phyloP scores from a whole-genome alignment of 1,140 invertebrate species.

The Drosophila santomea region DNA sequence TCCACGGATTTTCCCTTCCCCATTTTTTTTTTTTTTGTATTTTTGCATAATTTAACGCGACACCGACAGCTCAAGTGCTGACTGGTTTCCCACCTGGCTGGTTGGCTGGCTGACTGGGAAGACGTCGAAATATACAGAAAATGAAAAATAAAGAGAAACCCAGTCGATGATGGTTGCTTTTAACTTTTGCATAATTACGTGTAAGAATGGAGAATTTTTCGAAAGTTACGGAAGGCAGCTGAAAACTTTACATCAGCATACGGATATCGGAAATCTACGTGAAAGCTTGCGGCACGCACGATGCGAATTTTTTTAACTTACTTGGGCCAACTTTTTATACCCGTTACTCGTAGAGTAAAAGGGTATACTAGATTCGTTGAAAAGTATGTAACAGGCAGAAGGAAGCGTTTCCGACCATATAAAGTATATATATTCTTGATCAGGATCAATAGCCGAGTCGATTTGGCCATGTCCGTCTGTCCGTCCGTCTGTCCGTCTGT shows the following conservation, averaged over 20 bases:
- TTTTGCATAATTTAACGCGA: constrained; percentile 72
- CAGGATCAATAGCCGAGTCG: too few species aligned
- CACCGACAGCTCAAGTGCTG: constrained; percentile 48
- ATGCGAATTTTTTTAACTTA: constrained; percentile 65
- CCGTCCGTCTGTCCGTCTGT: too few species aligned
- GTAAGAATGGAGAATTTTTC: constrained; percentile 55
- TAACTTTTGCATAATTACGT: constrained; percentile 81
- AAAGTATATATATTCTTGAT: too few species aligned
- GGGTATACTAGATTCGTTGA: too few species aligned
- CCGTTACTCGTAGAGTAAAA: too few species aligned
- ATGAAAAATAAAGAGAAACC: background rate
- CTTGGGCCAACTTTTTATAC: constrained; percentile 61
- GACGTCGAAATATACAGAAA: background rate
- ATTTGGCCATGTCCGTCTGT: too few species aligned
- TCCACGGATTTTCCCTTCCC: background rate
- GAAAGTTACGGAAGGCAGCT: constrained; percentile 15
- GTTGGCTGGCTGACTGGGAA: constrained; percentile 52
- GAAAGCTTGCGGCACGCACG: constrained; percentile 38
- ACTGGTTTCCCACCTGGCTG: constrained; percentile 68
- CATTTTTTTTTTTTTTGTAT: background rate
- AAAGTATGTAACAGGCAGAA: too few species aligned
- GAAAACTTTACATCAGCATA: constrained; percentile 43
- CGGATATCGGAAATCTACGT: constrained; percentile 32
- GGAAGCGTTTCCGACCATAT: too few species aligned
- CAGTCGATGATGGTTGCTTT: constrained; percentile 43